A percentile compares a stretch with the other conserved stretches of the same genome.
phyloP scores from a whole-genome alignment of 2,113 vertebrate genomes.

The Protobothrops mucrosquamatus region DNA sequence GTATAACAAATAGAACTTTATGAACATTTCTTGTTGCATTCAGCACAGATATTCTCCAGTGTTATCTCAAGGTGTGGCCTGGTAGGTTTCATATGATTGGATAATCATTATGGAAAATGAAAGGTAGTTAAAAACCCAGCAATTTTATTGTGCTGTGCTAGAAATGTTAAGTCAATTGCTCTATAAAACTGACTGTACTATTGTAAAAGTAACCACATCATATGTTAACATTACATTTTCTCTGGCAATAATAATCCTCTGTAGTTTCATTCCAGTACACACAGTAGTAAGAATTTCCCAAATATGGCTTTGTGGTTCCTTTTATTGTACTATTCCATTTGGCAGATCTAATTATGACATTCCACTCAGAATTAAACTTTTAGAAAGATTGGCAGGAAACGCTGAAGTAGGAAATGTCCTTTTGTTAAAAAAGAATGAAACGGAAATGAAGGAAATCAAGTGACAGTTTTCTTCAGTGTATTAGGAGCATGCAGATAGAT shows the following conservation, averaged over 20 bases:
- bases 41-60: rapidly evolving
- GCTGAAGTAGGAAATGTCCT: slow-evolving; percentile 37
- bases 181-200: slow-evolving; percentile 5
- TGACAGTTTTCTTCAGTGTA: slow-evolving; percentile 47
- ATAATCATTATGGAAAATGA: background rate
- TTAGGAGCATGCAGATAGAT: slow-evolving; percentile 47
- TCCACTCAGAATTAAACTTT: slow-evolving; percentile 51
- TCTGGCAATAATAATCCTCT: slow-evolving; percentile 1
- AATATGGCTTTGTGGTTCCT: slow-evolving; percentile 9
- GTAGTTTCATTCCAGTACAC: slow-evolving; percentile 29
- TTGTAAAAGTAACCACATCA: background rate
- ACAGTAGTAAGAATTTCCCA: background rate
- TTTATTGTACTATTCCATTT: slow-evolving; percentile 39
- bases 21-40: background rate
- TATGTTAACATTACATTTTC: background rate
- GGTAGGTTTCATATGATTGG: slow-evolving; percentile 32
- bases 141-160: rapidly evolving
- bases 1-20: background rate
- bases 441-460: slow-evolving; percentile 51
- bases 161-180: slow-evolving; percentile 32
- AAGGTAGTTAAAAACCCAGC: background rate
- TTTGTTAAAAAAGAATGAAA: slow-evolving; percentile 45
- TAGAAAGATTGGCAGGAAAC: slow-evolving; percentile 60
- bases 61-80: slow-evolving; percentile 26
- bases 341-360: slow-evolving; percentile 44